Evolutionary conservation across 2,888 invertebrate species (phyloP), one percentile per base, ranked within the genome.

Genomic region (Leuctra nigra): DNA sequence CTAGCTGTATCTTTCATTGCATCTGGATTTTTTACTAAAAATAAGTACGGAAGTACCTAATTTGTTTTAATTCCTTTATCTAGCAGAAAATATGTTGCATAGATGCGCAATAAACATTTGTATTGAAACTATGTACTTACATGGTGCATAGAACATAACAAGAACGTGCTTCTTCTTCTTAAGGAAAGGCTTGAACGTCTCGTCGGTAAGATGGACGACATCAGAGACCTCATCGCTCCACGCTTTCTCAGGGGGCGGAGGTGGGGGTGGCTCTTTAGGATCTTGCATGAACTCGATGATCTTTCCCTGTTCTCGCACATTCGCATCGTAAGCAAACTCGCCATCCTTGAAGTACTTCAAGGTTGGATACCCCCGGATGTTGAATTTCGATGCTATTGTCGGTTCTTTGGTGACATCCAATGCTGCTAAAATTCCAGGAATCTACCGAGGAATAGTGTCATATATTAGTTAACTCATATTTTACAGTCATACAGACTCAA

Each of bases 81-180:
- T 1, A 16, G 24, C 33, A 48, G 36, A 54, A 58, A 38, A 22
- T 54, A 29, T 1, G 20, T n/a, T 41, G 54, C 11, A 54, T 13
- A 20, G 22, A 20, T 25, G 53, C 9, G 29, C 25, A 52, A 50
- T 46, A 13, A 57, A 11, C 13, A 25, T n/a, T 41, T 14, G 1
- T 6, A 41, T 23, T 11, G 54, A 23, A 58, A 33, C 53, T 46
- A n/a, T n/a, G 25, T 33, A 82, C 87, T 82, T 73, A 92, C 92
- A 94, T 11, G 93, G 93, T 0, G 93, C 92, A 71, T 93, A 93
- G 73, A 93, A 94, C 85, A 93, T 91, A 57, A 92, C 84, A 52
- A 94, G 68, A 1, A 86, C 87, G 72, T 93, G 91, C 66, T 91
- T 91, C 73, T 91, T 86, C 70, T 89, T 89, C 69, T 88, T 87